Evolutionary conservation across 2,888 invertebrate genomes (phyloP), one percentile per base, ranked within the genome.

Genomic region (Pterostichus niger): DNA sequence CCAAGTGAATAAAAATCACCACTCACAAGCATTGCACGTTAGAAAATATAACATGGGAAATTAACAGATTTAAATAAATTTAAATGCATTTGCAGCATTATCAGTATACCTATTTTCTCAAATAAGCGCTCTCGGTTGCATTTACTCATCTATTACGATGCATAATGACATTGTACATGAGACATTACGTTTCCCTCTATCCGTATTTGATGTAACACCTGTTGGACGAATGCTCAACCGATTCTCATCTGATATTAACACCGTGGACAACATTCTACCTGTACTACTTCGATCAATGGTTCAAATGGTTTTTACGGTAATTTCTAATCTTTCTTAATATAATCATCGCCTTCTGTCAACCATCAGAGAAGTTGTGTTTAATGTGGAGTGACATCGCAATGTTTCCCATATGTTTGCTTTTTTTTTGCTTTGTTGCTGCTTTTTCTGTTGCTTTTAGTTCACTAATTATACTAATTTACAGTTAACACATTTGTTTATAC

Each of bases 201-300:
- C 88, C 79, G 92, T 93, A 89, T 94, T 93, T 89, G 93, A 94
- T 88, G 91, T 91, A 49, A 93, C 93, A 84, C 94, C 94, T 9
- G 87, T 91, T 85, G 94, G 94, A 84, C 91, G 94, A 79, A 91
- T 94, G 85, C 88, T 94, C 78, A 93, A 93, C 88, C 91, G 94
- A 85, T 92, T 93, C 88, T 90, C 92, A 84, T 91, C 89, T 85
- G 93, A 93, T 88, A 89, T 93, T 84, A 91, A 93, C 88, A 89
- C 90, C 85, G 87, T 93, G 89, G 93, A 93, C 89, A 88, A 89
- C 85, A 87, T 88, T 84, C 88, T 93, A 86, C 92, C 92, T 83
- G 64, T 71, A 76, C 76, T 86, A 68, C 77, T 87, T 17, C 86
- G 87, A 84, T 88, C 89, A 84, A 90, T 91, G 87, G 73, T 92